Conservation (phyloP, 2,888 invertebrate genomes). For the Stenichneumon culpator region DNA sequence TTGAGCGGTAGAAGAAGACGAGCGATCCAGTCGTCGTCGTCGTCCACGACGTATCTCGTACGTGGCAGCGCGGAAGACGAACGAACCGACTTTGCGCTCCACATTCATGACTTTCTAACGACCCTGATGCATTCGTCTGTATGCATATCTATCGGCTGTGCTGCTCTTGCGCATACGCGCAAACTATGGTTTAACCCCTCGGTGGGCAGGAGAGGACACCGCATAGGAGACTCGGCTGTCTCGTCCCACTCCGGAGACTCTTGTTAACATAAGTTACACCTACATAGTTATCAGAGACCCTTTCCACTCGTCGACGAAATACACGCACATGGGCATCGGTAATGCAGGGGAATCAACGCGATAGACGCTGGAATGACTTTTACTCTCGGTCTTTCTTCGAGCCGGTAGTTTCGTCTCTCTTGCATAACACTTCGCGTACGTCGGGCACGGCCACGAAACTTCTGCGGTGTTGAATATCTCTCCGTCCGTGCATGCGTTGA, state of each 20-base stretch:
- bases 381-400: slow-evolving; percentile 43
- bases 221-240: slow-evolving; percentile 27
- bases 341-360: slow-evolving; percentile 23
- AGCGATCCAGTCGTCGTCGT: slow-evolving; percentile 32
- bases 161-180: background rate
- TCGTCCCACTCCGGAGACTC: slow-evolving; percentile 57
- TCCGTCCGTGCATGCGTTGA: background rate
- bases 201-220: slow-evolving; percentile 3
- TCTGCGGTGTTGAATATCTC: background rate
- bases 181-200: slow-evolving; percentile 21
- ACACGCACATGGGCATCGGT: slow-evolving; percentile 18
- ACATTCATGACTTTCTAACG: slow-evolving; percentile 82
- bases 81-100: slow-evolving; percentile 71
- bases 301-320: slow-evolving; percentile 46
- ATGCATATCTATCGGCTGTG: slow-evolving; percentile 14
- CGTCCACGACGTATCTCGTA: slow-evolving; percentile 65
- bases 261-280: slow-evolving; percentile 76
- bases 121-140: slow-evolving; percentile 65
- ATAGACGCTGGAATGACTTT: slow-evolving; percentile 62
- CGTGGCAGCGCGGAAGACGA: slow-evolving; percentile 77
- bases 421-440: slow-evolving; percentile 50
- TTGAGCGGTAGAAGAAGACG: slow-evolving; percentile 75
- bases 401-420: slow-evolving; percentile 33
- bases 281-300: slow-evolving; percentile 74
- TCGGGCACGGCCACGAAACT: slow-evolving; percentile 10